A percentile compares a stretch with the other conserved stretches of the same genome.
phyloP scores from a whole-genome alignment of 2,888 invertebrate genomes.

The Oconnorella tubifera region DNA sequence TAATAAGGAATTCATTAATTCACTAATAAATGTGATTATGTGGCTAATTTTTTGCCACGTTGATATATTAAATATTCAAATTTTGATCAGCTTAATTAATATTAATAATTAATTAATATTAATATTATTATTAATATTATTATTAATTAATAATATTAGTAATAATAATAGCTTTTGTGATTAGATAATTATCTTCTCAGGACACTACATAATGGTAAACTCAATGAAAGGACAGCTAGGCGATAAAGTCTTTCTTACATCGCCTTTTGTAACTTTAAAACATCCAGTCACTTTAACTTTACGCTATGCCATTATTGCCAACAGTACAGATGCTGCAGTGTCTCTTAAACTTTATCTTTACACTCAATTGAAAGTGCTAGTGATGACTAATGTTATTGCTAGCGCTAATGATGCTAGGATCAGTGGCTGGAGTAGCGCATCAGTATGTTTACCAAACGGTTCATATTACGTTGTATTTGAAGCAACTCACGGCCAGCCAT shows the following conservation, averaged over 20 bases:
- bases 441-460: not conserved
- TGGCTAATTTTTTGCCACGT: too few species aligned
- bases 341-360: not conserved
- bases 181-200: not conserved
- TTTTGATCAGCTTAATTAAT: too few species aligned
- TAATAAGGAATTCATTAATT: too few species aligned
- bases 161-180: too few species aligned
- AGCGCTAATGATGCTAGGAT: not conserved
- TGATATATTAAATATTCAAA: too few species aligned
- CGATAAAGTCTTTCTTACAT: not conserved
- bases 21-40: too few species aligned
- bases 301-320: not conserved
- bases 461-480: not conserved
- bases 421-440: not conserved
- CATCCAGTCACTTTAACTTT: not conserved
- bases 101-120: too few species aligned
- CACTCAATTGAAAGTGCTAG: not conserved
- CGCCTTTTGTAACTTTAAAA: not conserved
- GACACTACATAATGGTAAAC: constrained; percentile 6
- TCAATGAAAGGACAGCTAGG: not conserved
- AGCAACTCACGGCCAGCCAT: constrained; percentile 2
- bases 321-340: not conserved
- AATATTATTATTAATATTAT: too few species aligned
- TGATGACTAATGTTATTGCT: not conserved
- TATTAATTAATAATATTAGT: too few species aligned